A percentile compares a stretch with the other conserved stretches of the same genome.
These are phyloP conservation scores for Burhinus bistriatus DNA, from an alignment of 2,113 vertebrate species.

Conservation along the genomic window DNA sequence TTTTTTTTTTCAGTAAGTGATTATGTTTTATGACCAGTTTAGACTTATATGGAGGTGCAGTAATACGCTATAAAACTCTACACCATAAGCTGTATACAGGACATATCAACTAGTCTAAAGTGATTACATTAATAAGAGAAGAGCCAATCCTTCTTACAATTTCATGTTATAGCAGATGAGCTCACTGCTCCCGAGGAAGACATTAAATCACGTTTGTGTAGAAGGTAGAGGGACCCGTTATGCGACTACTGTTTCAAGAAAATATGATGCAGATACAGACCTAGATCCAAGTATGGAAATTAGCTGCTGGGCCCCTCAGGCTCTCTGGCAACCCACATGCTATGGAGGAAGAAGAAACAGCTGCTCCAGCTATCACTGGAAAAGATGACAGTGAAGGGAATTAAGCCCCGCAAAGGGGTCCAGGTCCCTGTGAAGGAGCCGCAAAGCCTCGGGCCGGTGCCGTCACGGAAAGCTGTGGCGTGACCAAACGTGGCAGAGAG, in stretches of 20 bases:
- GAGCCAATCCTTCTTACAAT: conserved; percentile 22
- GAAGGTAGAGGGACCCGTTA: conserved; percentile 21
- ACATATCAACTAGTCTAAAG: conserved; percentile 42
- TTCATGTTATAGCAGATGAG: conserved; percentile 18
- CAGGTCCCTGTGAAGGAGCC: not conserved
- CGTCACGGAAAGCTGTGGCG: not conserved
- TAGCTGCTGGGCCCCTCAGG: conserved; percentile 17
- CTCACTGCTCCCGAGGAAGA: conserved; percentile 42
- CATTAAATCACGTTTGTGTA: conserved; percentile 47
- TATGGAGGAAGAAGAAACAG: conserved; percentile 50
- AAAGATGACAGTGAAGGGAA: conserved; percentile 44
- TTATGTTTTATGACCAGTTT: conserved; percentile 54
- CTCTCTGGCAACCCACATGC: not conserved
- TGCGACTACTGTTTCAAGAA: conserved; percentile 60
- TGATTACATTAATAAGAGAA: conserved; percentile 63
- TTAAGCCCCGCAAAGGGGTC: not conserved
- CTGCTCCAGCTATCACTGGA: conserved; percentile 56
- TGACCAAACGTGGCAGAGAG: not conserved
- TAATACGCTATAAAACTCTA: conserved; percentile 47
- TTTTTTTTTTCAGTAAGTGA: conserved; percentile 18
- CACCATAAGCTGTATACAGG: conserved; percentile 36
- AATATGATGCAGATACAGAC: conserved; percentile 35
- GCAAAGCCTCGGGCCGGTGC: rapidly evolving
- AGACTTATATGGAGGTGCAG: conserved; percentile 32
- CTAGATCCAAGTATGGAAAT: conserved; percentile 63